These are phyloP conservation scores for Cyprinodon tularosa DNA, from an alignment of 2,113 vertebrate genomes.

Conservation along the genomic window DNA sequence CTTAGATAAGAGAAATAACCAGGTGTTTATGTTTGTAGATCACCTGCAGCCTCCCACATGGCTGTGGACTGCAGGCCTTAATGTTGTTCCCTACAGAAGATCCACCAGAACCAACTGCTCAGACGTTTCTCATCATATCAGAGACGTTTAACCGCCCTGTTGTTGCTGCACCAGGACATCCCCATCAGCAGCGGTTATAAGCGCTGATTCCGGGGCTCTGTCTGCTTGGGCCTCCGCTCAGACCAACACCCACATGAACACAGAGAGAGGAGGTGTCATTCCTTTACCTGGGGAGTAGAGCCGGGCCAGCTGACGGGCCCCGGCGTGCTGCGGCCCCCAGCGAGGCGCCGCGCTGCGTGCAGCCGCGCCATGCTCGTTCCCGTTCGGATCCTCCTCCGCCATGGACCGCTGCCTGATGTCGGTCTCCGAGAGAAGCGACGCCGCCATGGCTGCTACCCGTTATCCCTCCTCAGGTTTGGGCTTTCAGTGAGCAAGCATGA, in stretches of 20 bases:
- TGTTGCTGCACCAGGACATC: neutral
- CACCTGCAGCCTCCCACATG: neutral
- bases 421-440: constrained; percentile 78
- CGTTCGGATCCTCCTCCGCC: constrained; percentile 85
- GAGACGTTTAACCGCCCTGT: no score
- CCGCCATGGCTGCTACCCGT: constrained; percentile 65
- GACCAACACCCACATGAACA: neutral
- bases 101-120: neutral
- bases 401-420: constrained; percentile 81
- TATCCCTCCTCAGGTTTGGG: constrained; percentile 14
- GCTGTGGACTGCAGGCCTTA: neutral
- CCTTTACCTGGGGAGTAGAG: constrained; percentile 81
- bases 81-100: neutral
- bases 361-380: constrained; percentile 82
- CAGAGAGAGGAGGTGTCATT: neutral
- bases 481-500: constrained; percentile 62
- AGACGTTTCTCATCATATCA: neutral
- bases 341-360: constrained; percentile 77
- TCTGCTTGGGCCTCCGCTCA: neutral
- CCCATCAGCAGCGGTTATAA: neutral
- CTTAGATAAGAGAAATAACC: neutral
- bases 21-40: neutral
- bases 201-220: neutral
- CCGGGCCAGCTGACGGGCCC: constrained; percentile 78
- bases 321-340: constrained; percentile 83